These are phyloP conservation scores for Menidia menidia DNA, from an alignment of 2,797 vertebrate species.

Conservation along the genomic window DNA sequence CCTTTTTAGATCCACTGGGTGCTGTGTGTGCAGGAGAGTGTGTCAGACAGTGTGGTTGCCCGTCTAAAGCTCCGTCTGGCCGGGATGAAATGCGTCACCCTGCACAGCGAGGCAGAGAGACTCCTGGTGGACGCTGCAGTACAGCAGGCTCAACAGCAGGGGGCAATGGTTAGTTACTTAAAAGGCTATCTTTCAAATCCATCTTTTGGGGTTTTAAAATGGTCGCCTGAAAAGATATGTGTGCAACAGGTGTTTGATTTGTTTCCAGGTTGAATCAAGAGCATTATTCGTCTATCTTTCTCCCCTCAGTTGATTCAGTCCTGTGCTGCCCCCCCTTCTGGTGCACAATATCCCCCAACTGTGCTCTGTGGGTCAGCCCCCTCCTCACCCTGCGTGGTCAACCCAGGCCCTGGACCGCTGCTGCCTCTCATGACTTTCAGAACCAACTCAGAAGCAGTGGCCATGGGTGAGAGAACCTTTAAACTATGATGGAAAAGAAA, in stretches of 20 bases:
- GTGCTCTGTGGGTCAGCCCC: slow-evolving; percentile 85
- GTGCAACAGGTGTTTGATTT: background rate
- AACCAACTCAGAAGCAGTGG: slow-evolving; percentile 84
- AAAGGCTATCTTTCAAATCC: too few relatives aligned
- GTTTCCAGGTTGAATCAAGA: background rate
- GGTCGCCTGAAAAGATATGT: too few relatives aligned
- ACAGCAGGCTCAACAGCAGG: slow-evolving; percentile 83
- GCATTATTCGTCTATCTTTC: background rate
- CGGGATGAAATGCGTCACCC: slow-evolving; percentile 75
- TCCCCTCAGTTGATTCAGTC: slow-evolving; percentile 85
- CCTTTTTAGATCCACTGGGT: slow-evolving; percentile 79
- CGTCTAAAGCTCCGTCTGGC: slow-evolving; percentile 80
- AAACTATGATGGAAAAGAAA: too few relatives aligned
- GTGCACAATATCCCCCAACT: slow-evolving; percentile 84
- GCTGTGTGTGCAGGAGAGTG: slow-evolving; percentile 87
- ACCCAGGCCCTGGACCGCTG: slow-evolving; percentile 84
- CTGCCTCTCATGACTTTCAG: slow-evolving; percentile 88
- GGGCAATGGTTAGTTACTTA: slow-evolving; percentile 82
- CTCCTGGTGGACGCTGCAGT: slow-evolving; percentile 75
- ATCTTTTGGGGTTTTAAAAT: too few relatives aligned
- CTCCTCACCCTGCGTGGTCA: slow-evolving; percentile 81
- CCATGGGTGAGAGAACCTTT: slow-evolving; percentile 75
- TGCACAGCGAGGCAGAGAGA: slow-evolving; percentile 67
- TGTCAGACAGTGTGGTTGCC: slow-evolving; percentile 72
- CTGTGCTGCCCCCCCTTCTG: slow-evolving; percentile 51